phyloP scores from a whole-genome alignment of 2,888 invertebrate species.

The Eudasyphora cyanicolor region DNA sequence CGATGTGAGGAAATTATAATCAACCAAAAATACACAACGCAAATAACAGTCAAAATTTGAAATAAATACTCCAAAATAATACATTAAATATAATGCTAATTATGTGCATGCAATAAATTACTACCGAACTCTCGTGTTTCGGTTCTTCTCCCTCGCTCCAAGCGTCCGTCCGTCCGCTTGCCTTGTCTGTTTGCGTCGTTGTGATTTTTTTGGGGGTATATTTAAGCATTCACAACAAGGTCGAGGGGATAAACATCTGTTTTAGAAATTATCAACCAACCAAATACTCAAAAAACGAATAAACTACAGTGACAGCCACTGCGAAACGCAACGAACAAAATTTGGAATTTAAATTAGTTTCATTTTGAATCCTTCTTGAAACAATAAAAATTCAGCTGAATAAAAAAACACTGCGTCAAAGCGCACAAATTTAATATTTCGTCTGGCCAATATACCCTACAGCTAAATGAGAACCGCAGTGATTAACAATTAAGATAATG shows the following conservation, averaged over 20 bases:
- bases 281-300: conserved; percentile 17
- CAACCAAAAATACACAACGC: background rate
- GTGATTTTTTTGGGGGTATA: background rate
- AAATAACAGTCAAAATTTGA: conserved; percentile 35
- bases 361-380: conserved; percentile 36
- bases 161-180: background rate
- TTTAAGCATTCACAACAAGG: conserved; percentile 33
- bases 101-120: conserved; percentile 56
- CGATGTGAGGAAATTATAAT: conserved; percentile 51
- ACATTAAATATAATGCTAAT: conserved; percentile 50
- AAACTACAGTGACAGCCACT: background rate
- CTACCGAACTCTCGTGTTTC: background rate
- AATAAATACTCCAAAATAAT: conserved; percentile 41
- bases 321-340: background rate
- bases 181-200: conserved; percentile 2
- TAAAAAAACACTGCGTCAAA: conserved; percentile 21
- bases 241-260: conserved; percentile 55
- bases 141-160: background rate
- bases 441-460: background rate
- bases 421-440: background rate
- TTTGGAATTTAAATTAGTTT: conserved; percentile 46
- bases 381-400: background rate
- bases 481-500: background rate
- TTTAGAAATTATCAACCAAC: conserved; percentile 33
- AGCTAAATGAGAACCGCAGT: background rate